Base-by-base conservation (phyloP, 2,113 vertebrate species). In the Butorides virescens region DNA sequence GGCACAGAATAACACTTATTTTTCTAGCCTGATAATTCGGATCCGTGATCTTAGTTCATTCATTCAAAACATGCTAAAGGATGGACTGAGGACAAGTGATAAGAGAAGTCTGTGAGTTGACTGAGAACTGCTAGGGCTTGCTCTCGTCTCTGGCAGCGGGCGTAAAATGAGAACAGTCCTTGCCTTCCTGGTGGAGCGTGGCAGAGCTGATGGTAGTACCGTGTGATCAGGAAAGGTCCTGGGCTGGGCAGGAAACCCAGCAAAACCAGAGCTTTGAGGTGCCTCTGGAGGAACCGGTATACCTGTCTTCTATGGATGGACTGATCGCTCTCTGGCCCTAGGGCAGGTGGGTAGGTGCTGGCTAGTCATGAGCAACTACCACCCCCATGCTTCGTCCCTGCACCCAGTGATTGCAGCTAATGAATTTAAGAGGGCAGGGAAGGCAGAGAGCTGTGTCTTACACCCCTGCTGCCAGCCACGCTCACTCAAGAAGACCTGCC, bases 31-130 rank as follows among this genome's bases (percentile, higher is more conserved):
- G 92, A 66, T 86, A 88, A 14, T 56, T 65, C 70, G 21, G n/a
- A 73, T 30, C 89, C 74, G 5, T 70, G 47, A 19, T 22, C 23
- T 44, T 58, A 20, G 49, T 62, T 82, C 66, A 62, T 47, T 84
- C 91, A 67, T 88, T 91, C 74, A 30, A 71, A 95, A 85, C 88
- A 93, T 39, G 65, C 49, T 42, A 56, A 89, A 91, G 83, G 86
- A 78, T 89, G 95, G 93, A 5, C 72, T 75, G 91, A 81, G 56
- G 37, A 37, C 10, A 78, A 87, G 50, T 1, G 80, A 74, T 32
- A 21, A 12, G 79, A 72, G 53, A 50, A 34, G 55, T 7, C 78
- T 89, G 90, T 22, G 61, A 74, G 53, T 4, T 1, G 18, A 29
- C 34, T 70, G 92, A 74, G 68, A 87, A 6, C 49, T 91, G 13